phyloP scores from a whole-genome alignment of 2,888 invertebrate species.

The Plagiodera versicolora region DNA sequence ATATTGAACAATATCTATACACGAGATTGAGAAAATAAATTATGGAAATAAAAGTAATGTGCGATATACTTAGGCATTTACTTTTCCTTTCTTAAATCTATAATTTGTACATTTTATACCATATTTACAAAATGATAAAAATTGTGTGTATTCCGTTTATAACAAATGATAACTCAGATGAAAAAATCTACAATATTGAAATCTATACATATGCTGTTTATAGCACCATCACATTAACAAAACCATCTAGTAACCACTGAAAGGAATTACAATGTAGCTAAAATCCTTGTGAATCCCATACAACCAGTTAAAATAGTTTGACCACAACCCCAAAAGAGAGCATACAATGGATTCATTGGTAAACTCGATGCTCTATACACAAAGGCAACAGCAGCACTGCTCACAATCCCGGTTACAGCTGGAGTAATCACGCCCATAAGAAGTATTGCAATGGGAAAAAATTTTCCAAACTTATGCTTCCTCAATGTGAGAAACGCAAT shows the following conservation, averaged over 20 bases:
- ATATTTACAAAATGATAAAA: conserved; percentile 48
- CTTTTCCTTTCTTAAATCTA: conserved; percentile 33
- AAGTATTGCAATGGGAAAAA: conserved; percentile 85
- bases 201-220: conserved; percentile 37
- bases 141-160: conserved; percentile 35
- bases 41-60: conserved; percentile 18
- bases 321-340: conserved; percentile 92
- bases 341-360: conserved; percentile 88
- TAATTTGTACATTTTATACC: conserved; percentile 48
- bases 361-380: conserved; percentile 89
- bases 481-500: conserved; percentile 89
- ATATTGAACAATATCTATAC: no score
- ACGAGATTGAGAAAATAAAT: no score
- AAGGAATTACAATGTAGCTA: conserved; percentile 67
- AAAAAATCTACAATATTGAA: conserved; percentile 1
- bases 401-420: conserved; percentile 82
- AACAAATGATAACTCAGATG: conserved; percentile 15
- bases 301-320: conserved; percentile 88
- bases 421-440: conserved; percentile 90
- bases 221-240: conserved; percentile 53
- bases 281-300: conserved; percentile 88
- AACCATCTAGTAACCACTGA: conserved; percentile 22
- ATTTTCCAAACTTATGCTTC: conserved; percentile 93
- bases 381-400: conserved; percentile 91
- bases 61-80: conserved; percentile 36